These are phyloP conservation scores for Astatotilapia flaviijosephi DNA, from an alignment of 2,113 vertebrate species.

Conservation along the genomic window DNA sequence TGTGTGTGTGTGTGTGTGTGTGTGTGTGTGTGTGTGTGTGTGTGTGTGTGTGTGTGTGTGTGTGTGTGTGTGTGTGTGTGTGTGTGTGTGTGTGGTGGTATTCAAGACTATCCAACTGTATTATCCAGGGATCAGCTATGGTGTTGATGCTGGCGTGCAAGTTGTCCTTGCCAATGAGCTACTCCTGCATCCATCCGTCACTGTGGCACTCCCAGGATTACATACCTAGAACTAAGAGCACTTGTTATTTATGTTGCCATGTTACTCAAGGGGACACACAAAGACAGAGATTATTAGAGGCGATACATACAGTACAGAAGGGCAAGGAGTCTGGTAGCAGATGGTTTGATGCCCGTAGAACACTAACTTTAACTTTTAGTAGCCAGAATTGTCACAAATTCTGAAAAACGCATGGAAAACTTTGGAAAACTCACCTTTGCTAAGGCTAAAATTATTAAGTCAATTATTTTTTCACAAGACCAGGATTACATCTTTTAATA, in stretches of 20 bases:
- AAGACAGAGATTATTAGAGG: neutral
- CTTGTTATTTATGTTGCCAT: constrained; percentile 35
- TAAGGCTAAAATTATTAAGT: neutral
- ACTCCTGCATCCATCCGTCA: constrained; percentile 14
- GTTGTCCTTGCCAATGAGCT: constrained; percentile 40
- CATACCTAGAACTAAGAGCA: neutral
- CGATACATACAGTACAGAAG: neutral
- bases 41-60: neutral
- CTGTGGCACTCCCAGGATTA: constrained; percentile 21
- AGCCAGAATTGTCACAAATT: neutral
- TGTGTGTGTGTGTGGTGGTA: neutral
- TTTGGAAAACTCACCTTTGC: neutral
- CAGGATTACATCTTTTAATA: neutral
- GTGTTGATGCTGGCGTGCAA: constrained; percentile 41
- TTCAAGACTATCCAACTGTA: constrained; percentile 27
- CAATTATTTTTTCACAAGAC: neutral
- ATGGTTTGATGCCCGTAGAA: neutral
- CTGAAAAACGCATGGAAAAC: neutral
- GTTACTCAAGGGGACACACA: constrained; percentile 1
- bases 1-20: too few species aligned
- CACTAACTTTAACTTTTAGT: neutral
- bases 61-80: neutral
- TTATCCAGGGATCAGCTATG: constrained; percentile 48
- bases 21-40: neutral
- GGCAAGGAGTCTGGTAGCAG: neutral